phyloP scores from a whole-genome alignment of 2,797 vertebrate species.

The Amblyraja radiata region DNA sequence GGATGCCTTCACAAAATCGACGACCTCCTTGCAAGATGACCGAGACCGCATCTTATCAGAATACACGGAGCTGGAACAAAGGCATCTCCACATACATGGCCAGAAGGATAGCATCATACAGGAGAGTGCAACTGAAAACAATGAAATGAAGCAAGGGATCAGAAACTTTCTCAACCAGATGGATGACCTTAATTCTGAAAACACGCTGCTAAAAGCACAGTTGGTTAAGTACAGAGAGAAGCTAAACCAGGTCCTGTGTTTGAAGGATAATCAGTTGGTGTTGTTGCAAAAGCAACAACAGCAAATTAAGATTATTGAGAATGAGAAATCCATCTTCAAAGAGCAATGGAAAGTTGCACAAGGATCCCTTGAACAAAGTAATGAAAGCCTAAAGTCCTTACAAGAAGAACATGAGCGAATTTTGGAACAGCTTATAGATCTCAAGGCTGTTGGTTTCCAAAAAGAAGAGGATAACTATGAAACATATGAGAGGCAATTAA shows the following conservation, averaged over 20 bases:
- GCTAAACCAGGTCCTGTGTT: conserved; percentile 74
- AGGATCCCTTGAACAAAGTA: too few species aligned
- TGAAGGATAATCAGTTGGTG: conserved; percentile 79
- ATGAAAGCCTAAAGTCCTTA: too few species aligned
- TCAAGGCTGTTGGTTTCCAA: conserved; percentile 46
- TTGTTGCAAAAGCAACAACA: conserved; percentile 76
- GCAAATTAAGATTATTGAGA: conserved; percentile 69
- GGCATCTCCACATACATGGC: conserved; percentile 51
- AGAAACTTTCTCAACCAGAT: conserved; percentile 65
- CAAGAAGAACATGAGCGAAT: too few species aligned
- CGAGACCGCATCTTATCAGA: conserved; percentile 45
- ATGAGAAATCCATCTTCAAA: conserved; percentile 45
- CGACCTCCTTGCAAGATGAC: conserved; percentile 67
- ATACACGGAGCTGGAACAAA: conserved; percentile 57
- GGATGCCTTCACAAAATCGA: conserved; percentile 65
- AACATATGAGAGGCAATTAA: conserved; percentile 53
- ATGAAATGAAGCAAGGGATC: conserved; percentile 68
- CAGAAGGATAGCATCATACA: conserved; percentile 56
- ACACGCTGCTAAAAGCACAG: conserved; percentile 79
- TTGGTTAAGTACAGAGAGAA: conserved; percentile 79
- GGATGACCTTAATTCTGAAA: conserved; percentile 49
- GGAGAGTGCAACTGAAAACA: conserved; percentile 53
- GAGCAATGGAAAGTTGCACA: too few species aligned
- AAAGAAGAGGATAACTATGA: conserved; percentile 45
- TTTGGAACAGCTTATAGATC: conserved; percentile 45